Conservation (phyloP, 2,797 vertebrate species). For the Hemibagrus guttatus region DNA sequence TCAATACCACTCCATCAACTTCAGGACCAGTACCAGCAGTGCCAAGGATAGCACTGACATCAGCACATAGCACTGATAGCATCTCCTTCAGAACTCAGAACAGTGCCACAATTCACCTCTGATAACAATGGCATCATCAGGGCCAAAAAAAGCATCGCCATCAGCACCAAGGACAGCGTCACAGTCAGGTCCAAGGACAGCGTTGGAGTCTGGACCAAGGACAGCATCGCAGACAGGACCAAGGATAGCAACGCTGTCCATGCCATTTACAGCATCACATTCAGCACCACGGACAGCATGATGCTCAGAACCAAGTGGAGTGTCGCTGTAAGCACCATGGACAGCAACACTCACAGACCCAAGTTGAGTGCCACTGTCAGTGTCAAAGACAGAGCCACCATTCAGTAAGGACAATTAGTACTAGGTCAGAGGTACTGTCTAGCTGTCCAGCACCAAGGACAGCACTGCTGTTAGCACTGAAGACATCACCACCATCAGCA, state of each 20-base stretch:
- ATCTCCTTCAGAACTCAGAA: not conserved
- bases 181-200: slow-evolving; percentile 46
- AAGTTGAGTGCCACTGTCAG: slow-evolving; percentile 43
- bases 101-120: not conserved
- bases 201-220: not conserved
- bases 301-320: not conserved
- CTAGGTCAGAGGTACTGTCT: too few relatives aligned
- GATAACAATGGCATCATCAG: not conserved
- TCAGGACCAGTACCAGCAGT: not conserved
- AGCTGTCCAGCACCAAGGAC: not conserved
- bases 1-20: not conserved
- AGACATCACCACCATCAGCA: not conserved
- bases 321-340: not conserved
- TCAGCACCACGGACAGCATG: too few relatives aligned
- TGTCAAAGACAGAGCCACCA: too few relatives aligned
- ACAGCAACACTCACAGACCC: not conserved
- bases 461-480: too few relatives aligned
- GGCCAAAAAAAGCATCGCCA: not conserved
- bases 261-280: accelerated
- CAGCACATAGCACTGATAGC: slow-evolving; percentile 48
- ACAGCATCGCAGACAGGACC: not conserved
- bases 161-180: not conserved
- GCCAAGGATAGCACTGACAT: slow-evolving; percentile 45
- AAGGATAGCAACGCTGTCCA: too few relatives aligned
- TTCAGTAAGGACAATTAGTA: not conserved